phyloP scores from a whole-genome alignment of 2,113 vertebrate genomes.

The Nothocercus nigrocapillus region DNA sequence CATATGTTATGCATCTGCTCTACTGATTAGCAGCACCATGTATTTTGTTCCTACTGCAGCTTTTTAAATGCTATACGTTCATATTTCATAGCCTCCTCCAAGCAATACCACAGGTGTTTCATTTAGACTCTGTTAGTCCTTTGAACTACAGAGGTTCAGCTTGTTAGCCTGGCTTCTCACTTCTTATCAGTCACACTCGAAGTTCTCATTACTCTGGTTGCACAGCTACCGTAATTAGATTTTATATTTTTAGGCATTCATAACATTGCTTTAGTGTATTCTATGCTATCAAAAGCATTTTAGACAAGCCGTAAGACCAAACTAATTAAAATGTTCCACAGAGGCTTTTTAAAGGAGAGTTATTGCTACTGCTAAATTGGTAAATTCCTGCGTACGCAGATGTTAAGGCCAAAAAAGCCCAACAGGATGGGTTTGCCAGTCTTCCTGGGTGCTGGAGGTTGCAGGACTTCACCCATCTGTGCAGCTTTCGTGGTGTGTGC shows the following conservation, averaged over 20 bases:
- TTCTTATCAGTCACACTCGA: slow-evolving; percentile 35
- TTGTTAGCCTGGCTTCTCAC: slow-evolving; percentile 3
- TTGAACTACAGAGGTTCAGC: slow-evolving; percentile 24
- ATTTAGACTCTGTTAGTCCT: not conserved
- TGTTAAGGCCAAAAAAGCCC: not conserved
- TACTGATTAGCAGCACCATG: not conserved
- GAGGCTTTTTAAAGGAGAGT: slow-evolving; percentile 16
- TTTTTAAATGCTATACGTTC: not conserved
- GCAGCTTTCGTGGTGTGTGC: not conserved
- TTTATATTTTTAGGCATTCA: slow-evolving; percentile 53
- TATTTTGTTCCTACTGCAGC: not conserved
- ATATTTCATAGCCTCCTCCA: not conserved
- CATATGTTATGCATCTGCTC: not conserved
- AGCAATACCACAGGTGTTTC: not conserved
- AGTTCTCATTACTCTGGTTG: not conserved
- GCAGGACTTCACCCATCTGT: accelerated
- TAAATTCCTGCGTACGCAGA: not conserved
- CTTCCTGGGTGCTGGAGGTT: not conserved
- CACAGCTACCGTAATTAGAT: slow-evolving; percentile 48
- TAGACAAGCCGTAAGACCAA: slow-evolving; percentile 41
- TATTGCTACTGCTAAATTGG: not conserved
- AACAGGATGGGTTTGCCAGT: not conserved
- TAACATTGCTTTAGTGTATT: not conserved
- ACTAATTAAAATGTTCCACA: slow-evolving; percentile 46
- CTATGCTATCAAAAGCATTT: slow-evolving; percentile 30